A percentile compares a stretch with the other conserved stretches of the same genome.
phyloP scores from a whole-genome alignment of 2,888 invertebrate species.

The Drosophila niveifrons region DNA sequence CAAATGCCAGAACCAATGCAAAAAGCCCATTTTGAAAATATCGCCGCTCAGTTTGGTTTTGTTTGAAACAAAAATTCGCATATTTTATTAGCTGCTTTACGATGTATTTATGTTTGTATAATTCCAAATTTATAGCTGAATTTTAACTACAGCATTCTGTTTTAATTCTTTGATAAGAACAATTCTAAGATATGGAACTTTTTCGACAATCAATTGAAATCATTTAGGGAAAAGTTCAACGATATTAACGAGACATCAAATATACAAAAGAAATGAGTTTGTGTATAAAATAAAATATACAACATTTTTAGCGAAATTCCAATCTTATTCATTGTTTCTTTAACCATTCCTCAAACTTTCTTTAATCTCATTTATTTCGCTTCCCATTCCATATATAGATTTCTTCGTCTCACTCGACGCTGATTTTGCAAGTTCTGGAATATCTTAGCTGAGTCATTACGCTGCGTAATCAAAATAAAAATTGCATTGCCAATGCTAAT shows the following conservation, averaged over 20 bases:
- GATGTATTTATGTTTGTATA: constrained; percentile 29
- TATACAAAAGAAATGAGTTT: too few species aligned
- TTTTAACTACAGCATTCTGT: constrained; percentile 8
- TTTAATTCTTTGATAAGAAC: constrained; percentile 10
- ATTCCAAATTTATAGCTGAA: constrained; percentile 20
- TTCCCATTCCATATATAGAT: too few species aligned
- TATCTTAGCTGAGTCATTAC: constrained; percentile 29
- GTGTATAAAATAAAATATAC: background rate
- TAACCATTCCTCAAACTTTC: background rate
- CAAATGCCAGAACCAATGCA: constrained; percentile 23
- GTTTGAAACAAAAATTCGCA: constrained; percentile 6
- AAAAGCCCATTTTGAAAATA: constrained; percentile 27
- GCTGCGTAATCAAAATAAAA: constrained; percentile 25
- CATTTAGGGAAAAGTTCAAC: background rate
- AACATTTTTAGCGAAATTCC: background rate
- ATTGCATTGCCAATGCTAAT: constrained; percentile 13
- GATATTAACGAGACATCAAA: too few species aligned
- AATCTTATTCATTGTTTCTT: background rate
- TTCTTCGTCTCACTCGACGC: background rate
- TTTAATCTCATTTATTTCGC: background rate
- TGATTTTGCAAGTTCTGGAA: constrained; percentile 4
- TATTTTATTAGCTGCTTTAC: constrained; percentile 35
- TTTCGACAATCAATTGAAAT: background rate
- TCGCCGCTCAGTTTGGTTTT: constrained; percentile 1
- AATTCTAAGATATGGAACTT: background rate